Percentiles rank a stretch among this genome's conserved stretches.
Conservation (phyloP, 2,888 invertebrate genomes). For the Drosophila prolongata region DNA sequence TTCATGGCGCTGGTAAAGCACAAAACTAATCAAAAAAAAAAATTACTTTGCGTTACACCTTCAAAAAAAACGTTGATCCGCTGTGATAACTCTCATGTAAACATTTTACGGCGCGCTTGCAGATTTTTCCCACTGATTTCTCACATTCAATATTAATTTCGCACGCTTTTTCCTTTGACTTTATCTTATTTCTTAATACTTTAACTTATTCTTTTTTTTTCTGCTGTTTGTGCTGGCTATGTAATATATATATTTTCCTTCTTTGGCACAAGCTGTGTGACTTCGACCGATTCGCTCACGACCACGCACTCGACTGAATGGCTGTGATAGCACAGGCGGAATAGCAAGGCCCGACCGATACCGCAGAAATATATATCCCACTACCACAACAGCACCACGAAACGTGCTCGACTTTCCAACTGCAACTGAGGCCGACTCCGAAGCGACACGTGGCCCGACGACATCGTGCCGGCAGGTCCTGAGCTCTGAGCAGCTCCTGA, state of each 20-base stretch:
- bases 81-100: no score
- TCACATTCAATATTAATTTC: background rate
- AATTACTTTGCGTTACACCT: background rate
- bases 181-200: background rate
- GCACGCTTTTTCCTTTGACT: background rate
- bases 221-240: background rate
- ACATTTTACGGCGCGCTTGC: background rate
- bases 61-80: background rate
- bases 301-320: slow-evolving; percentile 33
- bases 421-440: slow-evolving; percentile 16
- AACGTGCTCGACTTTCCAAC: slow-evolving; percentile 34
- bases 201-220: no score
- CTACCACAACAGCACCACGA: background rate
- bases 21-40: slow-evolving; percentile 4
- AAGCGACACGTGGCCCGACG: slow-evolving; percentile 21
- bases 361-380: background rate
- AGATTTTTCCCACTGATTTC: slow-evolving; percentile 2
- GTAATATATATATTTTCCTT: background rate
- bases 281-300: slow-evolving; percentile 8
- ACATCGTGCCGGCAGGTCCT: slow-evolving; percentile 8
- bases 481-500: no score
- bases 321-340: slow-evolving; percentile 13
- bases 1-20: background rate
- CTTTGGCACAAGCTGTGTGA: background rate
- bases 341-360: background rate